Percentiles rank a stretch among this genome's conserved stretches.
phyloP scores from a whole-genome alignment of 1,140 invertebrate species.

The Papilio aristodemus region DNA sequence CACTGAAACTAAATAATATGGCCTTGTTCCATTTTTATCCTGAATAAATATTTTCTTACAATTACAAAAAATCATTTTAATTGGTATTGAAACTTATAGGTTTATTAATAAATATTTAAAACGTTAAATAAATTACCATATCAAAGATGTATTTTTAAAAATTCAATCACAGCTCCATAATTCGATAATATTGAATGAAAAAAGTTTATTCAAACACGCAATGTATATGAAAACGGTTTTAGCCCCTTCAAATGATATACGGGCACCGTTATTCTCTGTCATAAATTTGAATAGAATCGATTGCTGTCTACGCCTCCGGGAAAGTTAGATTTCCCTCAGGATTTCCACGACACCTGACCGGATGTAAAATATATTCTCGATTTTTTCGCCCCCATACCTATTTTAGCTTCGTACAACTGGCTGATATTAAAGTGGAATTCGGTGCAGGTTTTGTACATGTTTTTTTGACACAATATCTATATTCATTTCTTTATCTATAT shows the following conservation, averaged over 20 bases:
- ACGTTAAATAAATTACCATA: too few species aligned
- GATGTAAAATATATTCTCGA: conserved; percentile 76
- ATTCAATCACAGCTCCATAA: neutral
- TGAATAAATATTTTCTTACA: too few species aligned
- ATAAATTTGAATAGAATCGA: conserved; percentile 81
- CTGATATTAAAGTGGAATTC: neutral
- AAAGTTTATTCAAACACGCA: neutral
- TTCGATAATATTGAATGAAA: neutral
- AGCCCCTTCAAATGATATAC: conserved; percentile 54
- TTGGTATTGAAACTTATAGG: too few species aligned
- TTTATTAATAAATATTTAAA: too few species aligned
- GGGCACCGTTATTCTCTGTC: conserved; percentile 73
- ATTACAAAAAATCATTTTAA: too few species aligned
- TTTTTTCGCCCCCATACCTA: conserved; percentile 52
- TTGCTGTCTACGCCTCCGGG: conserved; percentile 78
- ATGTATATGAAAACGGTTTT: conserved; percentile 32
- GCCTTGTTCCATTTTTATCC: too few species aligned
- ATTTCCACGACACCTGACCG: conserved; percentile 78
- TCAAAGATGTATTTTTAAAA: too few species aligned
- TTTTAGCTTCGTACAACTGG: neutral
- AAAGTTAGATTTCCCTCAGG: conserved; percentile 79
- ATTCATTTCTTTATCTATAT: too few species aligned
- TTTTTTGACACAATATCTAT: too few species aligned
- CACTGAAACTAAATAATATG: too few species aligned
- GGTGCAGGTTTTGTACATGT: neutral